Evolutionary conservation across 1,140 invertebrate genomes (phyloP).

Genomic region (Chrysopa pallens): DNA sequence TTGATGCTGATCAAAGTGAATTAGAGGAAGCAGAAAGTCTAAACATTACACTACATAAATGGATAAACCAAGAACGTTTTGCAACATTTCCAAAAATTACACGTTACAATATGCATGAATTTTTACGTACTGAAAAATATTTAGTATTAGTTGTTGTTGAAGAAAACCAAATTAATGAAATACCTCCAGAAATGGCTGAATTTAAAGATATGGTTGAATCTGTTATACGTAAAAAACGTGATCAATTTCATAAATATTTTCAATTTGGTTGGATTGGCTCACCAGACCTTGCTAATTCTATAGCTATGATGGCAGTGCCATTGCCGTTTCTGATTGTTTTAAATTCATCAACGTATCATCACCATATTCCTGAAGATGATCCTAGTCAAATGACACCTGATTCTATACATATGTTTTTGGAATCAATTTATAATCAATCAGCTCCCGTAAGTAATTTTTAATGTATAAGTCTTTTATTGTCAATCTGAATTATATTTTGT

Average conservation of each 20-base stretch:
- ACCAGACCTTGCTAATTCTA: conserved; percentile 73
- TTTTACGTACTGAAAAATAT: conserved; percentile 70
- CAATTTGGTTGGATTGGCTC: conserved; percentile 86
- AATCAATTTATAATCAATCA: conserved; percentile 51
- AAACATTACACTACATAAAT: conserved; percentile 55
- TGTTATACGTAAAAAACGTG: conserved; percentile 55
- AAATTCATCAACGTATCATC: conserved; percentile 77
- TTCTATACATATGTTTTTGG: conserved; percentile 58
- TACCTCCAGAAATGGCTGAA: conserved; percentile 61
- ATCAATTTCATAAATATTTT: conserved; percentile 64
- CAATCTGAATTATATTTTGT: not conserved
- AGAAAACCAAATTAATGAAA: conserved; percentile 70
- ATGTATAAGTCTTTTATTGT: not conserved
- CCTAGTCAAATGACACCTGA: conserved; percentile 58
- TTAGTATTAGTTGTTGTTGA: conserved; percentile 72
- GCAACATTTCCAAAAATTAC: conserved; percentile 77
- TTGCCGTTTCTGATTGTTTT: conserved; percentile 76
- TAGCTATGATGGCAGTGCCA: conserved; percentile 68
- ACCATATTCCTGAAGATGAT: conserved; percentile 76
- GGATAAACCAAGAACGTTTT: conserved; percentile 84
- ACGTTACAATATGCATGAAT: conserved; percentile 61
- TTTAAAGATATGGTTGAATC: conserved; percentile 74
- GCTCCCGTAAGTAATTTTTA: conserved; percentile 40
- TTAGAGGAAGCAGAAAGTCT: conserved; percentile 28
- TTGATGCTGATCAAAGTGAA: conserved; percentile 4